Percentiles rank a stretch among this genome's conserved stretches.
Evolutionary conservation across 92 coral and sea anemone species (phyloP).

Genomic region (Umimayanthus kanabou): DNA sequence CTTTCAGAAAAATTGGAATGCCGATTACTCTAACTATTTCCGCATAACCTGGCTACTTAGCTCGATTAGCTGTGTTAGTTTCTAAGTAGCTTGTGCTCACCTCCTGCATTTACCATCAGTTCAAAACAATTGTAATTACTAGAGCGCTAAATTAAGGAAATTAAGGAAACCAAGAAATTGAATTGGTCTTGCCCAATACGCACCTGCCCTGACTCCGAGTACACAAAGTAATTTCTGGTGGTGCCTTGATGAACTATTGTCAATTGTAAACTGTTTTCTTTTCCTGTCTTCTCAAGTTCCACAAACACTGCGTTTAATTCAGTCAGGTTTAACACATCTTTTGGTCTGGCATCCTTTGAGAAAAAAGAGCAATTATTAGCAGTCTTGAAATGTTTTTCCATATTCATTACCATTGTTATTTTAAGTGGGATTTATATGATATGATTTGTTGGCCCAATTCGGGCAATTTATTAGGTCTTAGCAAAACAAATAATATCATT

Average conservation of each 20-base stretch:
- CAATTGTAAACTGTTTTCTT: conserved; percentile 84
- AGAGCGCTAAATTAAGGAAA: too few species aligned
- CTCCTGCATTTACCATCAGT: too few species aligned
- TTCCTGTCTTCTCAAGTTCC: conserved; percentile 78
- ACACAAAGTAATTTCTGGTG: conserved; percentile 85
- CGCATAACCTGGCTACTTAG: too few species aligned
- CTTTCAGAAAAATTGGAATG: neutral
- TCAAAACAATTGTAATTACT: too few species aligned
- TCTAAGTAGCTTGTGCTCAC: too few species aligned
- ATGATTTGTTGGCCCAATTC: too few species aligned
- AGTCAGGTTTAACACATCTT: conserved; percentile 63
- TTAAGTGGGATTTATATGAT: neutral
- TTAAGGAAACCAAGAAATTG: neutral
- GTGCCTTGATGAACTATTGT: conserved; percentile 68
- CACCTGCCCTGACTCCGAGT: conserved; percentile 86
- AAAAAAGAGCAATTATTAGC: neutral
- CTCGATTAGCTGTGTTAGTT: too few species aligned
- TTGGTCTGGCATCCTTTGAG: conserved; percentile 77
- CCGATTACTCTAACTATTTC: too few species aligned
- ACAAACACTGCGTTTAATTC: conserved; percentile 91
- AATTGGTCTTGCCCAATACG: neutral
- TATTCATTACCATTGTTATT: neutral
- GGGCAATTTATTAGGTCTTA: neutral
- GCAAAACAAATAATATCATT: too few species aligned
- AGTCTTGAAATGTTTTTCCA: neutral